Evolutionary conservation across 2,888 invertebrate genomes (phyloP).

Genomic region (Orthosia incerta): DNA sequence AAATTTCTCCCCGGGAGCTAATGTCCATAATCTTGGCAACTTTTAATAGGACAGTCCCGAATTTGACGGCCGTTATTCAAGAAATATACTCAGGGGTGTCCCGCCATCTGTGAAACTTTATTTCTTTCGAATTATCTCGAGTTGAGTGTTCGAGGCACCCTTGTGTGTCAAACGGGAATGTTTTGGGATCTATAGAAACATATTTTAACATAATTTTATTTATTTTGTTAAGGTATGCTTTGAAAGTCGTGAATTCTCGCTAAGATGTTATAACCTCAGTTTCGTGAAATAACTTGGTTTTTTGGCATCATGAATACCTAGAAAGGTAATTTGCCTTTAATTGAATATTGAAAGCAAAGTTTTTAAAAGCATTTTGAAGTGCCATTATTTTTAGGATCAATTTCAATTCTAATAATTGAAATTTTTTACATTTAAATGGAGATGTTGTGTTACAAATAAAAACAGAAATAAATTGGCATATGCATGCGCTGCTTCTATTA

Average conservation of each 20-base stretch:
- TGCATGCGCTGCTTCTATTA: too few species aligned
- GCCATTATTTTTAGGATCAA: neutral
- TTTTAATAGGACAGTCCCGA: constrained; percentile 88
- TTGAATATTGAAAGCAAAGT: too few species aligned
- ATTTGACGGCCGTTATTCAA: constrained; percentile 89
- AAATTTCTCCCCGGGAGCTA: constrained; percentile 84
- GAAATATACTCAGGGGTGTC: constrained; percentile 84
- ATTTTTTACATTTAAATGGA: too few species aligned
- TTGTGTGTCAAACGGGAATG: constrained; percentile 28
- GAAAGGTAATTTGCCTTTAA: neutral
- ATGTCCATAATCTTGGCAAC: constrained; percentile 89
- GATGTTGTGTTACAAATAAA: neutral
- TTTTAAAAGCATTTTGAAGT: neutral
- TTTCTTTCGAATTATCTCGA: constrained; percentile 73
- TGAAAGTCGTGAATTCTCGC: neutral
- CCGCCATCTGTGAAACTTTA: constrained; percentile 82
- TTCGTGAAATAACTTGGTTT: neutral
- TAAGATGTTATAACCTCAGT: neutral
- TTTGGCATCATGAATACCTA: neutral
- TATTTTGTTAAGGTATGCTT: neutral
- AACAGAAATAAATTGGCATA: too few species aligned
- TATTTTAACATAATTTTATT: constrained; percentile 13
- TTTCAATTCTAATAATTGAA: neutral
- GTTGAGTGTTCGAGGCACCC: constrained; percentile 47
- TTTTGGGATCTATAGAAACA: constrained; percentile 13